A percentile compares a stretch with the other conserved stretches of the same genome.
These are phyloP conservation scores for Hylaea fasciaria DNA, from an alignment of 2,888 invertebrate species.

Conservation along the genomic window DNA sequence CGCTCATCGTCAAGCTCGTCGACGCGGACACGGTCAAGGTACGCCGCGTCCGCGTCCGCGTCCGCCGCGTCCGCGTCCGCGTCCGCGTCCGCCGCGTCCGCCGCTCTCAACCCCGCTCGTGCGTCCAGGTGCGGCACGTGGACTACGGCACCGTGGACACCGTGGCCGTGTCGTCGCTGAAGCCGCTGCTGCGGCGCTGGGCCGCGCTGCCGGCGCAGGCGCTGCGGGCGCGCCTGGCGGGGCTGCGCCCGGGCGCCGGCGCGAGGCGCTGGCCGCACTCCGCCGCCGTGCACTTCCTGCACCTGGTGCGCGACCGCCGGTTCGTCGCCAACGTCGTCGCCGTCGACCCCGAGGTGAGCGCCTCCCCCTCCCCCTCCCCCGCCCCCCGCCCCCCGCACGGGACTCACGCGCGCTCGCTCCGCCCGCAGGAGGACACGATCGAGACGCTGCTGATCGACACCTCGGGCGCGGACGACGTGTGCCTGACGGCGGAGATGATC, in stretches of 20 bases:
- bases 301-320: constrained; percentile 58
- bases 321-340: constrained; percentile 70
- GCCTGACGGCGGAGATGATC: constrained; percentile 77
- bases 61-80: too few relatives aligned
- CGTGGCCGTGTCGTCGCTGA: constrained; percentile 53
- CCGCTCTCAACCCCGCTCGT: too few relatives aligned
- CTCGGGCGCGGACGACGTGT: constrained; percentile 71
- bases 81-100: too few relatives aligned
- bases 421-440: constrained; percentile 55
- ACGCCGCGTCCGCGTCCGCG: too few relatives aligned
- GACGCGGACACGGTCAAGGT: constrained; percentile 77
- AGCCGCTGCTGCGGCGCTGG: constrained; percentile 71
- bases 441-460: constrained; percentile 83
- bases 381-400: too few relatives aligned
- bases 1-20: constrained; percentile 72
- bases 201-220: constrained; percentile 79
- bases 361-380: neutral
- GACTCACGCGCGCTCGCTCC: too few relatives aligned
- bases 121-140: constrained; percentile 80
- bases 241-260: constrained; percentile 67
- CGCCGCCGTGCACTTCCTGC: constrained; percentile 69
- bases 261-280: constrained; percentile 77
- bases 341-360: constrained; percentile 48
- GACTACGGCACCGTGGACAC: constrained; percentile 85
- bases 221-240: constrained; percentile 78